These are phyloP conservation scores for Ploceus nigricollis DNA, from an alignment of 2,113 vertebrate genomes.

Conservation along the genomic window DNA sequence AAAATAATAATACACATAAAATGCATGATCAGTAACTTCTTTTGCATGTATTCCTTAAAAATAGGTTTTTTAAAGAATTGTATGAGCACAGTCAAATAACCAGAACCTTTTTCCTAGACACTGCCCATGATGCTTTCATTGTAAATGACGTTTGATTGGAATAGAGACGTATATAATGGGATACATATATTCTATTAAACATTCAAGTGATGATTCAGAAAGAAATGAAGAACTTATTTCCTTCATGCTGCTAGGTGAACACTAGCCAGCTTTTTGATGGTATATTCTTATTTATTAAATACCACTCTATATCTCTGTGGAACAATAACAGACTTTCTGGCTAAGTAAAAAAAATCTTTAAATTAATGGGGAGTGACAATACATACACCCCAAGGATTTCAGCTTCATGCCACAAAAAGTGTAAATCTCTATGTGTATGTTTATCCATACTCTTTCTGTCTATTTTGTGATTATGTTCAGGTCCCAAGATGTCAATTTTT, in stretches of 20 bases:
- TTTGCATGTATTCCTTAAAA: not conserved
- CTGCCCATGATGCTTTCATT: not conserved
- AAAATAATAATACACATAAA: not conserved
- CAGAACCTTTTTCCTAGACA: not conserved
- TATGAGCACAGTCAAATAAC: not conserved
- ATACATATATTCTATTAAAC: not conserved
- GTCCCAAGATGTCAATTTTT: not conserved
- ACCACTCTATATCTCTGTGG: not conserved
- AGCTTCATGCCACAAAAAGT: not conserved
- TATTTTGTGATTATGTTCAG: not conserved
- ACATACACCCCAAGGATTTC: not conserved
- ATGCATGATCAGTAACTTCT: not conserved
- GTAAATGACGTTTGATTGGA: not conserved
- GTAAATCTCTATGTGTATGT: not conserved
- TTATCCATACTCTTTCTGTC: not conserved
- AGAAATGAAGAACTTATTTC: not conserved
- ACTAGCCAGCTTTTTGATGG: not conserved
- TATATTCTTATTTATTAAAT: not conserved
- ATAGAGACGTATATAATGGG: not conserved
- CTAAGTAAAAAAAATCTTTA: not conserved
- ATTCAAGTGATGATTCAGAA: not conserved
- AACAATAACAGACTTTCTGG: not conserved
- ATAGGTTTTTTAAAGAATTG: not conserved
- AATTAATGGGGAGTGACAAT: not conserved
- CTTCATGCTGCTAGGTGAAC: not conserved